phyloP scores from a whole-genome alignment of 2,888 invertebrate genomes.

The Polydrusus pterygomalis region DNA sequence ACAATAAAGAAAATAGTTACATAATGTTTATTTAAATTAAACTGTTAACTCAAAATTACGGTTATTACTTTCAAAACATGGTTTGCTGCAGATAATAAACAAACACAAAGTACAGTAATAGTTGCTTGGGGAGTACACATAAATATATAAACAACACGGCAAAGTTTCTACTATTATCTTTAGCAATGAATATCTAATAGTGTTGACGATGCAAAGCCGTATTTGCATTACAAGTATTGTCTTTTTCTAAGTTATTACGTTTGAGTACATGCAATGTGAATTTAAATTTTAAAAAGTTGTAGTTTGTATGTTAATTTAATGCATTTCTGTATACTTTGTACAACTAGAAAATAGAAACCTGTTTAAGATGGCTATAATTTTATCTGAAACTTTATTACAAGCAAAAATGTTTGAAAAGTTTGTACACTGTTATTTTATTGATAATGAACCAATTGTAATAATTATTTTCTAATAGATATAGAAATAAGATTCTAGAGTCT shows the following conservation, averaged over 20 bases:
- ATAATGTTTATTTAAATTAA: not conserved
- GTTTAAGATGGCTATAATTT: too few relatives aligned
- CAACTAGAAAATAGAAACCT: not conserved
- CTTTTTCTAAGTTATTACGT: slow-evolving; percentile 17
- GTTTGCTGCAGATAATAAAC: not conserved
- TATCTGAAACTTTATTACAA: too few relatives aligned
- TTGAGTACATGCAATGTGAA: slow-evolving; percentile 5
- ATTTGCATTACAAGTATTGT: slow-evolving; percentile 33
- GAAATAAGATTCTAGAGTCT: too few relatives aligned
- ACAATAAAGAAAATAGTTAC: too few relatives aligned
- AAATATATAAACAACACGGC: slow-evolving; percentile 9
- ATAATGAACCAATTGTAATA: too few relatives aligned
- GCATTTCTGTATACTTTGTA: not conserved
- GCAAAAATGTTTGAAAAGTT: too few relatives aligned
- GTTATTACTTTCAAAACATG: not conserved
- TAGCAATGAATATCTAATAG: slow-evolving; percentile 17
- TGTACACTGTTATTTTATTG: too few relatives aligned
- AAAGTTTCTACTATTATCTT: not conserved
- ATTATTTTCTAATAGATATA: too few relatives aligned
- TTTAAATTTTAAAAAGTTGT: not conserved
- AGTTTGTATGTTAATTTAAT: slow-evolving; percentile 7
- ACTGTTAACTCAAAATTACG: not conserved
- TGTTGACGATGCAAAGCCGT: slow-evolving; percentile 28
- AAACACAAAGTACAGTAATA: not conserved
- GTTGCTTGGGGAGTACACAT: not conserved